Base-by-base conservation (phyloP, 2,888 invertebrate genomes). In the Oxycera nigricornis region DNA sequence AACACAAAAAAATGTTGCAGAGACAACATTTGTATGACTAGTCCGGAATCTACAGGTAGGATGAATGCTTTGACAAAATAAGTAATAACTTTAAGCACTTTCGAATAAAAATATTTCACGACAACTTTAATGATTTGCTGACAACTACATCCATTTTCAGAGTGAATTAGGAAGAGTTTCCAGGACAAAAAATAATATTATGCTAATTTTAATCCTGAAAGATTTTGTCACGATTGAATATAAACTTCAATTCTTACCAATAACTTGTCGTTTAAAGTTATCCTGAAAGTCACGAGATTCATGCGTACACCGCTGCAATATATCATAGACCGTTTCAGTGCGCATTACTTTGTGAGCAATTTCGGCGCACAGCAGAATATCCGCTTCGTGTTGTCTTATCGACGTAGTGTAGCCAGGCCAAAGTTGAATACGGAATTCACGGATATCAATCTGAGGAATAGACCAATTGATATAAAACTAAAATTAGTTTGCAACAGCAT, bases 351-450 rank as follows among this genome's bases (percentile, higher is more conserved):
- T 96, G 81, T 94, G 94, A 0, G 91, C 88, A 0, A 96, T 90
- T 82, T 96, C 96, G 0, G 91, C 88, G 61, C 92, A 92, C 87
- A 97, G 87, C 17, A 97, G 83, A 17, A 96, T 88, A 1, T 89
- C 86, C 0, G 86, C 84, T 82, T 97, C 96, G 81, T 94, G 93
- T 79, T 95, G 94, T 1, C 94, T 89, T 46, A 96, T 94, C 0
- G 94, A 91, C 0, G 96, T 95, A 17, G 91, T 87, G 78, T 93
- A 94, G 0, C 95, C 95, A 0, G 94, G 94, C 94, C 94, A 94
- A 0, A 95, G 84, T 81, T 94, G 91, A n/a, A 95, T 80, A 30
- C 86, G 87, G 77, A 86, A 88, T 46, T 92, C 89, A 0, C 86
- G 87, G 0, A 93, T 86, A 39, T 88, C 86, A 59, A 91, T 85